Conservation (phyloP, 1,140 invertebrate genomes). For the Forficula auricularia region DNA sequence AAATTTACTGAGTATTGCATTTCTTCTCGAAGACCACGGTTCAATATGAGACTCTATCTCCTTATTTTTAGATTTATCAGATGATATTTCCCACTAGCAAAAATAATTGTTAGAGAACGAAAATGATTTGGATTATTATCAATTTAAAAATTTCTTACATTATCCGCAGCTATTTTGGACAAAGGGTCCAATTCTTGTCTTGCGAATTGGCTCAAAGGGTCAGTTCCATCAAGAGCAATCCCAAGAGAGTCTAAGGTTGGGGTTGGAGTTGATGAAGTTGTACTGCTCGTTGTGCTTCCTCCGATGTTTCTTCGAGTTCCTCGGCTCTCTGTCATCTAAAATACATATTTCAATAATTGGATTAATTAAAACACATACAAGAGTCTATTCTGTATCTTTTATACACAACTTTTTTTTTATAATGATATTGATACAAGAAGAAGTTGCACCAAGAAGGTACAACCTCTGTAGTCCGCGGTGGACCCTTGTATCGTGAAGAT, state of each 20-base stretch:
- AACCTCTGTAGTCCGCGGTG: too few species aligned
- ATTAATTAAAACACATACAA: neutral
- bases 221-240: constrained; percentile 40
- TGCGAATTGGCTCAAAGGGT: constrained; percentile 53
- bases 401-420: constrained; percentile 2
- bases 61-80: constrained; percentile 26
- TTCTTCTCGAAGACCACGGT: constrained; percentile 53
- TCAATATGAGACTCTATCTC: constrained; percentile 34
- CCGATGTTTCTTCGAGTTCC: constrained; percentile 27
- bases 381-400: too few species aligned
- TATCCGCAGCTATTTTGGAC: constrained; percentile 40
- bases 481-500: too few species aligned
- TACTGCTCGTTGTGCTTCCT: constrained; percentile 23
- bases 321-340: constrained; percentile 30
- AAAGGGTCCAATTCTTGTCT: constrained; percentile 40
- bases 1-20: constrained; percentile 64
- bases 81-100: constrained; percentile 28
- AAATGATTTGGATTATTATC: constrained; percentile 8
- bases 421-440: too few species aligned
- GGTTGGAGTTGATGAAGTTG: constrained; percentile 28
- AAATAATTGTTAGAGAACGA: constrained; percentile 8
- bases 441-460: too few species aligned
- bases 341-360: constrained; percentile 4
- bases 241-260: constrained; percentile 37
- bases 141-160: constrained; percentile 21